Percentiles rank a stretch among this genome's conserved stretches.
Conservation (phyloP, 2,888 invertebrate species). For the Acrobasis consociella region DNA sequence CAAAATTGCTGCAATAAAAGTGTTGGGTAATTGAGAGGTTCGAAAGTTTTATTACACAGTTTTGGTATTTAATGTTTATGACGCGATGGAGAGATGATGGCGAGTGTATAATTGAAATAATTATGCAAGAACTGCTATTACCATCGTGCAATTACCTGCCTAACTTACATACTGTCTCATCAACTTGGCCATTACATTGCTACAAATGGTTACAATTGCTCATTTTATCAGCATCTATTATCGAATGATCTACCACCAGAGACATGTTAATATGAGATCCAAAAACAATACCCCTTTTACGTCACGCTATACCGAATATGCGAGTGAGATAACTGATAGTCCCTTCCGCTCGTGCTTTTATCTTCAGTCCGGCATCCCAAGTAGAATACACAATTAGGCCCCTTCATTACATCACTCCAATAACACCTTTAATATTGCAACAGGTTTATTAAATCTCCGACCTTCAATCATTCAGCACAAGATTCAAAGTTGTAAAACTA, state of each 20-base stretch:
- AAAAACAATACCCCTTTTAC: slow-evolving; percentile 28
- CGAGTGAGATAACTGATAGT: slow-evolving; percentile 48
- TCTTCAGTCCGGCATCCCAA: slow-evolving; percentile 63
- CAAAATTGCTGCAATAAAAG: slow-evolving; percentile 74
- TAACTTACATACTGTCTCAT: not conserved
- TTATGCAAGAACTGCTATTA: slow-evolving; percentile 8
- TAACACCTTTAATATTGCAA: slow-evolving; percentile 70
- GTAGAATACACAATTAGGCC: slow-evolving; percentile 79
- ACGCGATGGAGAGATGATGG: slow-evolving; percentile 27
- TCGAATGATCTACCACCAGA: not conserved
- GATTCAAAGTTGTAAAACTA: slow-evolving; percentile 32
- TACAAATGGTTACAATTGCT: not conserved
- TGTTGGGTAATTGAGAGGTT: slow-evolving; percentile 74
- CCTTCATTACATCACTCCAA: slow-evolving; percentile 80
- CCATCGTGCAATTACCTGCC: not conserved
- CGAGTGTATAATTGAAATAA: slow-evolving; percentile 23
- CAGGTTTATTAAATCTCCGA: slow-evolving; percentile 29
- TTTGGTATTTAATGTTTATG: slow-evolving; percentile 35
- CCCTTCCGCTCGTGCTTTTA: slow-evolving; percentile 61
- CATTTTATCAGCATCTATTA: not conserved
- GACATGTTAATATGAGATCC: not conserved
- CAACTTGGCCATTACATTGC: not conserved
- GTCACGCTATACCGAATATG: slow-evolving; percentile 39
- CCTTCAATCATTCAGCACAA: slow-evolving; percentile 32
- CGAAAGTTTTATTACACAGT: slow-evolving; percentile 56